These are phyloP conservation scores for Aspidiotus destructor DNA, from an alignment of 2,888 invertebrate species.

Conservation along the genomic window DNA sequence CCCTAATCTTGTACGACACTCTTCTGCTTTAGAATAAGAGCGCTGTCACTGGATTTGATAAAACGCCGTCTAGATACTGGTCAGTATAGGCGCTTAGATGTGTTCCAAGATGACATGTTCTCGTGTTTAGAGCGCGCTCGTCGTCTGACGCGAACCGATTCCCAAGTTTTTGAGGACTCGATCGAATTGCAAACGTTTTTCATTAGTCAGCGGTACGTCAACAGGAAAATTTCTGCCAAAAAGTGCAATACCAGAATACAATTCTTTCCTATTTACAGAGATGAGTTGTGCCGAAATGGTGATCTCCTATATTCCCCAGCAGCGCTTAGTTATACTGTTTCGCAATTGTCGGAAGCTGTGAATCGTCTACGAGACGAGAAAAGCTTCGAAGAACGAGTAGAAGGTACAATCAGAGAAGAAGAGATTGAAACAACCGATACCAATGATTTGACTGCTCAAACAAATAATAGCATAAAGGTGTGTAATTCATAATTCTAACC, in stretches of 20 bases:
- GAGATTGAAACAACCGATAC: constrained; percentile 28
- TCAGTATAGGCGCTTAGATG: constrained; percentile 82
- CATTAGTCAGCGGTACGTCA: constrained; percentile 48
- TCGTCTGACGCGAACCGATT: constrained; percentile 78
- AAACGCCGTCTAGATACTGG: constrained; percentile 86
- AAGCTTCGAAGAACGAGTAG: constrained; percentile 35
- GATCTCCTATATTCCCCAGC: constrained; percentile 79
- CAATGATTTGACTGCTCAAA: constrained; percentile 8
- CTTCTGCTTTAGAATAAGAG: constrained; percentile 54
- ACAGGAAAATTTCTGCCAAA: not conserved
- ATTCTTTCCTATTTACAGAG: constrained; percentile 41
- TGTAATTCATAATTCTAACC: not conserved
- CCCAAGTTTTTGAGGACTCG: constrained; percentile 91
- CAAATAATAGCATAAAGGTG: constrained; percentile 19
- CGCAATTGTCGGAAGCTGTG: constrained; percentile 55
- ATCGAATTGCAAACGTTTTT: constrained; percentile 86
- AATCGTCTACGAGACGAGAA: constrained; percentile 39
- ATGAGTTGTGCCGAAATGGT: constrained; percentile 65
- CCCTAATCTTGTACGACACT: constrained; percentile 1
- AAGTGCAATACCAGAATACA: constrained; percentile 5
- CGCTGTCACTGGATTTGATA: constrained; percentile 82
- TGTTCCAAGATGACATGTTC: constrained; percentile 95
- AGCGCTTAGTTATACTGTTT: constrained; percentile 59
- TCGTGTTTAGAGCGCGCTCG: constrained; percentile 81
- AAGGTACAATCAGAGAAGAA: constrained; percentile 35